Evolutionary conservation across 2,797 vertebrate species (phyloP).

Genomic region (Neostethus bicornis): DNA sequence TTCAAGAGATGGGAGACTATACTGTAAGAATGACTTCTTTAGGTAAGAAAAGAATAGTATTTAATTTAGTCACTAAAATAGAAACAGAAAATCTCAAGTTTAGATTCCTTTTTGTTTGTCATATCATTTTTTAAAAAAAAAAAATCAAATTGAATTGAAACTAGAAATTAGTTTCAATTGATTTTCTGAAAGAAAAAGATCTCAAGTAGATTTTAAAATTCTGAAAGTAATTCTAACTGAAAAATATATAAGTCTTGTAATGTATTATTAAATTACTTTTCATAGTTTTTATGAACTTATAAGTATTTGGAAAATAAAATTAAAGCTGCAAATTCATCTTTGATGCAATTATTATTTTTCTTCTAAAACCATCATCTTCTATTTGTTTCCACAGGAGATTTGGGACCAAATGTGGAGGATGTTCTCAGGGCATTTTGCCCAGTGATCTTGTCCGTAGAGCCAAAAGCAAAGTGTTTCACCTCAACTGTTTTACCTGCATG

Average conservation of each 20-base stretch:
- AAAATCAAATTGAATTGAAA: no score
- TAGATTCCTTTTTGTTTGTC: background rate
- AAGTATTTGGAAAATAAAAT: background rate
- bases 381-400: slow-evolving; percentile 82
- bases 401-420: slow-evolving; percentile 94
- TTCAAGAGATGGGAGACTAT: slow-evolving; percentile 91
- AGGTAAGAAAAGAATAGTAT: slow-evolving; percentile 78
- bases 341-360: background rate
- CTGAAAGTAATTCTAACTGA: background rate
- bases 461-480: slow-evolving; percentile 93
- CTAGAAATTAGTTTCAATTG: no score
- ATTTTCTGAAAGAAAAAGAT: no score
- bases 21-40: slow-evolving; percentile 96
- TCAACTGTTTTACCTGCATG: slow-evolving; percentile 96
- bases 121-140: no score
- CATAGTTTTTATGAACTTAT: no score
- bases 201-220: background rate
- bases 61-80: background rate
- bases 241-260: background rate
- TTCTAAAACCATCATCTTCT: slow-evolving; percentile 16
- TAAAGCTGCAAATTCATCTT: background rate
- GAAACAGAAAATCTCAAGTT: no score
- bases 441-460: slow-evolving; percentile 94
- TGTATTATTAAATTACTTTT: no score
- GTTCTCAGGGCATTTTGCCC: slow-evolving; percentile 91